Percentiles rank a stretch among this genome's conserved stretches.
phyloP scores from a whole-genome alignment of 2,797 vertebrate genomes.

The Pseudochirops cupreus region DNA sequence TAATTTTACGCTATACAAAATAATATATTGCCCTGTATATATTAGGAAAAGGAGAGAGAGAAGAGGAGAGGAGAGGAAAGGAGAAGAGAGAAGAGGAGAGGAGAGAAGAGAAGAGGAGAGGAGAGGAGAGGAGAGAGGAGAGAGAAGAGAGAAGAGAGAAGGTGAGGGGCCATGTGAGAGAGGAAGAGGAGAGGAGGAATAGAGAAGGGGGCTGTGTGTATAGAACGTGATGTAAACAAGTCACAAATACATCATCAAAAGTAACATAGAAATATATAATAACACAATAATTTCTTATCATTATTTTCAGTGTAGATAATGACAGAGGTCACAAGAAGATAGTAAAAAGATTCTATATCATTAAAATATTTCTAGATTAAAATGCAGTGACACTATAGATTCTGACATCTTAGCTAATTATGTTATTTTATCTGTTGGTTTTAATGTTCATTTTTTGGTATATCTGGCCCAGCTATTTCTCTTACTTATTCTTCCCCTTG shows the following conservation, averaged over 20 bases:
- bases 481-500: conserved; percentile 42
- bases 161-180: neutral
- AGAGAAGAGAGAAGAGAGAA: neutral
- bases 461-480: conserved; percentile 26
- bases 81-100: no score
- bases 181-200: neutral
- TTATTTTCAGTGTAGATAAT: conserved; percentile 18
- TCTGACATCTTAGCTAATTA: conserved; percentile 54
- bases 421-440: conserved; percentile 39
- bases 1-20: neutral
- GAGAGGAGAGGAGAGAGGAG: neutral
- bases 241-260: neutral
- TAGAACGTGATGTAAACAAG: neutral
- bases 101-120: no score
- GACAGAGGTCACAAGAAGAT: conserved; percentile 19
- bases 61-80: no score
- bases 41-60: neutral
- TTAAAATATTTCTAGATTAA: conserved; percentile 58
- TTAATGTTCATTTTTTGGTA: conserved; percentile 50
- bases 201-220: neutral
- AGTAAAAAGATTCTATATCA: conserved; percentile 8
- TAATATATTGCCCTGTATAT: neutral
- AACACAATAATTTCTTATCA: neutral
- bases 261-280: neutral
- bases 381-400: conserved; percentile 45